Percentiles rank a stretch among this genome's conserved stretches.
phyloP scores from a whole-genome alignment of 2,888 invertebrate genomes.

The Conchocele bisecta region DNA sequence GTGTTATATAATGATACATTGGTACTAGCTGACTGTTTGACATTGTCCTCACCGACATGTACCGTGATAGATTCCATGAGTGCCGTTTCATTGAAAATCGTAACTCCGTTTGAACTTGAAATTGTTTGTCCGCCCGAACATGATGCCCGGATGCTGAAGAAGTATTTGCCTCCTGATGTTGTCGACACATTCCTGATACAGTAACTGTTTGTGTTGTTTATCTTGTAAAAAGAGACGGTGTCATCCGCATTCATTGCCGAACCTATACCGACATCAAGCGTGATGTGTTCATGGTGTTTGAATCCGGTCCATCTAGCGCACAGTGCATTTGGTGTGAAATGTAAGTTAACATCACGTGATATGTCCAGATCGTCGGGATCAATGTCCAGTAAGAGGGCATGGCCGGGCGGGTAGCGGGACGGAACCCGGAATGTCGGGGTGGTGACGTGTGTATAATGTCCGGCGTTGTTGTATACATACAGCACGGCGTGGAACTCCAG shows the following conservation, averaged over 20 bases:
- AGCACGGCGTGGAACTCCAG: constrained; percentile 33
- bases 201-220: not conserved
- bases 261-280: constrained; percentile 38
- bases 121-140: constrained; percentile 35
- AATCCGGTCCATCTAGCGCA: constrained; percentile 44
- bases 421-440: constrained; percentile 48
- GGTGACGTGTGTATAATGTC: constrained; percentile 21
- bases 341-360: constrained; percentile 13
- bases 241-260: not conserved
- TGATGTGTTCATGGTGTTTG: constrained; percentile 37
- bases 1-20: no score
- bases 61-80: not conserved
- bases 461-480: constrained; percentile 52
- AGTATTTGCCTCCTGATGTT: not conserved
- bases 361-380: constrained; percentile 15
- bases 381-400: constrained; percentile 47
- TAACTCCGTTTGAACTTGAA: constrained; percentile 17
- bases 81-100: not conserved
- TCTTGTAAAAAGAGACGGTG: constrained; percentile 4
- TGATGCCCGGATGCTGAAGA: constrained; percentile 20
- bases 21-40: not conserved
- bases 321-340: constrained; percentile 23
- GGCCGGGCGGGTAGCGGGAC: constrained; percentile 56
- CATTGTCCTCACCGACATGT: not conserved
- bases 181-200: constrained; percentile 14